phyloP scores from a whole-genome alignment of 2,888 invertebrate species.

The Prosopocoilus inquinatus region DNA sequence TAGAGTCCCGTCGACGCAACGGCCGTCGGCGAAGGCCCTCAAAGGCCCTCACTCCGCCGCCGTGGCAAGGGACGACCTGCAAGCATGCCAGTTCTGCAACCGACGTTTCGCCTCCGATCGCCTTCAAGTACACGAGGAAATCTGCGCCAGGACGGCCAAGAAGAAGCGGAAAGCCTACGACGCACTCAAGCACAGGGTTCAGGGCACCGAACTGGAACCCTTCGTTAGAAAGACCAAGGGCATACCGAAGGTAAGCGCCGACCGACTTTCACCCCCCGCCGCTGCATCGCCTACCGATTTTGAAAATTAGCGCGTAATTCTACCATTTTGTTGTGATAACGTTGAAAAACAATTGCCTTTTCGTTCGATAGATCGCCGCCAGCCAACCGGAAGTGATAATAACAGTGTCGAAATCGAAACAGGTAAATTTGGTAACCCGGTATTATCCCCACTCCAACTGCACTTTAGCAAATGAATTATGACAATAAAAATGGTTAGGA shows the following conservation, averaged over 20 bases:
- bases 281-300: not conserved
- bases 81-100: conserved; percentile 71
- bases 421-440: too few species aligned
- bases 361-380: conserved; percentile 10
- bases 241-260: conserved; percentile 48
- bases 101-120: conserved; percentile 81
- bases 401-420: too few species aligned
- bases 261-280: not conserved
- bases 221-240: conserved; percentile 57
- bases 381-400: conserved; percentile 2
- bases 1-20: conserved; percentile 33
- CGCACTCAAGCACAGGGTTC: conserved; percentile 82
- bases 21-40: conserved; percentile 38
- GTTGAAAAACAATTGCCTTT: conserved; percentile 3
- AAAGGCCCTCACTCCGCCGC: conserved; percentile 31
- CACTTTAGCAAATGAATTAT: too few species aligned
- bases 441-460: too few species aligned
- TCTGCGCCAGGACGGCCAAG: conserved; percentile 74
- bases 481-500: too few species aligned
- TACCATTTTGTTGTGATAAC: not conserved
- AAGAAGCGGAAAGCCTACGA: conserved; percentile 92
- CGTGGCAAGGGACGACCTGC: conserved; percentile 50
- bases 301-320: too few species aligned
- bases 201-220: conserved; percentile 85
- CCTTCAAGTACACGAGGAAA: conserved; percentile 76